Base-by-base conservation (phyloP, 2,797 vertebrate genomes). In the Fistularia tabacaria region DNA sequence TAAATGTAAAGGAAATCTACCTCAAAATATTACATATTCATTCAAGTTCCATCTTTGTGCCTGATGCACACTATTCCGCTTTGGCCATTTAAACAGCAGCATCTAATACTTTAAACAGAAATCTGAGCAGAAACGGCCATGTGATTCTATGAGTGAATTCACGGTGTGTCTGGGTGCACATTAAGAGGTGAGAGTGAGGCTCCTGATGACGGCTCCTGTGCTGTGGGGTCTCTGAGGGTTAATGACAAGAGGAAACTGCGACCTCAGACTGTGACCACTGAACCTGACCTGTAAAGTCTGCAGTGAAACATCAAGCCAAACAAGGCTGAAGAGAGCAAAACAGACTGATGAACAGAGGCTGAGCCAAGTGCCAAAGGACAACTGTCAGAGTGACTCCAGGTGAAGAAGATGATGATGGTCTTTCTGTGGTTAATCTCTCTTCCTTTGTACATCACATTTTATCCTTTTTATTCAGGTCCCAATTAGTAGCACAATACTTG, bases 251-350 rank as follows among this genome's bases (percentile, higher is more conserved):
- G 62, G 78, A 74, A 65, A 63, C 57, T 14, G 55, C 71, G 80
- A 85, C 77, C 76, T 62, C 65, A 57, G 74, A 77, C 66, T 10
- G 9, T 76, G 73, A 82, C 77, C 80, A 36, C 9, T 86, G 80
- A 86, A 79, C 81, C 77, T 83, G 82, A 81, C 82, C 66, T 53
- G 65, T 75, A 61, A 62, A 73, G 65, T 41, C 74, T 49, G 73
- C 54, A 46, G 72, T 62, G 64, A 39, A 45, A 70, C 57, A 48
- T 59, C 62, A 50, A 63, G 66, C 49, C 62, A 51, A 64, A 46
- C 59, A 8, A 56, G 42, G 41, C 51, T 43, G 13, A 25, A 36
- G 13, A 57, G 62, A 69, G 61, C 44, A 13, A 54, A 51, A 57
- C 42, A 55, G 74, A 74, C 69, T 57, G 64, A 60, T 36, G 47